phyloP scores from a whole-genome alignment of 2,113 vertebrate species.

The Ginglymostoma cirratum region DNA sequence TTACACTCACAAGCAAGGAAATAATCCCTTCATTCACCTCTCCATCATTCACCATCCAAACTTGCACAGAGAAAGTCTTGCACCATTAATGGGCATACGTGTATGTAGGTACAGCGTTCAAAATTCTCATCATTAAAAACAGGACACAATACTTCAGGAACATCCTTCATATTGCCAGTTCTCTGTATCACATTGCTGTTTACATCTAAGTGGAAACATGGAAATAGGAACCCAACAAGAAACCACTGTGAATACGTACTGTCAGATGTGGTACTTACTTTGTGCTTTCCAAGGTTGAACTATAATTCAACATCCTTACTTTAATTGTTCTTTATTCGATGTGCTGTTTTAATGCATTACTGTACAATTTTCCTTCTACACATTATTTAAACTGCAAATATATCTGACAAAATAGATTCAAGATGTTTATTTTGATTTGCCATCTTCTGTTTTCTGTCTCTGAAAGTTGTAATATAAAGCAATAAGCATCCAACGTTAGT shows the following conservation, averaged over 20 bases:
- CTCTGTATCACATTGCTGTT: not conserved
- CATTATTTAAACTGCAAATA: not conserved
- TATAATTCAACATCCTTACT: not conserved
- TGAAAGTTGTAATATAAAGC: not conserved
- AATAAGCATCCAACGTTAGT: not conserved
- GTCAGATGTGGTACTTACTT: not conserved
- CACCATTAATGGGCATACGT: not conserved
- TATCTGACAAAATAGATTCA: not conserved
- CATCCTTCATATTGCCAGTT: not conserved
- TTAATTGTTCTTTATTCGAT: not conserved
- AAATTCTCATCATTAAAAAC: not conserved
- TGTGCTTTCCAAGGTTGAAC: not conserved
- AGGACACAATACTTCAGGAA: not conserved
- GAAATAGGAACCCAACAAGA: not conserved
- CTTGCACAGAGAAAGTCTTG: not conserved
- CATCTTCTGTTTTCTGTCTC: not conserved
- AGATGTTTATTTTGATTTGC: not conserved
- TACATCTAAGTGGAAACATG: not conserved
- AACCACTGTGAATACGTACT: not conserved
- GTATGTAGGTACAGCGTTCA: not conserved
- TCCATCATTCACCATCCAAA: not conserved
- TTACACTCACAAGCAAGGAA: too few relatives aligned
- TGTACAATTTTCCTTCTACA: not conserved
- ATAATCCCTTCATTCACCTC: not conserved
- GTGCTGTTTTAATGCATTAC: not conserved